Conservation (phyloP, 2,797 vertebrate species). For the Avahi laniger region DNA sequence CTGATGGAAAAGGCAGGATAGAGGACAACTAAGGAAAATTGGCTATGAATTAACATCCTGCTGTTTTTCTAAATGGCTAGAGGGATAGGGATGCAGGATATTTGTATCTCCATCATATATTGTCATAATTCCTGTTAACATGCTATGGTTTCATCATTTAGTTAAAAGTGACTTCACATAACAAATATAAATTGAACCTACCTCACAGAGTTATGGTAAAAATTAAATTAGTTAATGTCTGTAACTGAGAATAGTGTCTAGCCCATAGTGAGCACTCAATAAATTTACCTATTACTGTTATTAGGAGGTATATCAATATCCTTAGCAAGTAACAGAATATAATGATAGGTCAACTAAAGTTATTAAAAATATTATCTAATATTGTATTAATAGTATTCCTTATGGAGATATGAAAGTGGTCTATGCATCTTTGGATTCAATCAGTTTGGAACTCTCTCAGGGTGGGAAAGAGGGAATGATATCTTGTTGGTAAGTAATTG, state of each 20-base stretch:
- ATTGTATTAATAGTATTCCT: background rate
- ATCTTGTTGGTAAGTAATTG: background rate
- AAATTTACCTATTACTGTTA: background rate
- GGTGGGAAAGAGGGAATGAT: background rate
- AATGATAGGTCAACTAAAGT: background rate
- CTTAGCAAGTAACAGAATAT: background rate
- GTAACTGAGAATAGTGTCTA: background rate
- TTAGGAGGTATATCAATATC: background rate
- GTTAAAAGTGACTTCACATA: background rate
- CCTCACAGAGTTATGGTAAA: background rate
- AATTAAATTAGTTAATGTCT: background rate
- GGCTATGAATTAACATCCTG: background rate
- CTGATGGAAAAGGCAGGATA: background rate
- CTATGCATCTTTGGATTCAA: background rate
- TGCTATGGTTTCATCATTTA: slow-evolving; percentile 18
- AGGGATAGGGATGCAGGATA: background rate
- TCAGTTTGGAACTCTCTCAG: background rate
- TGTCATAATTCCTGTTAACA: background rate
- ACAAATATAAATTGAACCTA: background rate
- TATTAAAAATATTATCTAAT: background rate
- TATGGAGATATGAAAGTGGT: background rate
- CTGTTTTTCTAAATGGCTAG: slow-evolving; percentile 14
- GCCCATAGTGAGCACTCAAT: background rate
- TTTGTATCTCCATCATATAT: background rate
- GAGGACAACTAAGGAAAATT: background rate